Conservation (phyloP, 2,888 invertebrate species). For the Sminthurinus aureus region DNA sequence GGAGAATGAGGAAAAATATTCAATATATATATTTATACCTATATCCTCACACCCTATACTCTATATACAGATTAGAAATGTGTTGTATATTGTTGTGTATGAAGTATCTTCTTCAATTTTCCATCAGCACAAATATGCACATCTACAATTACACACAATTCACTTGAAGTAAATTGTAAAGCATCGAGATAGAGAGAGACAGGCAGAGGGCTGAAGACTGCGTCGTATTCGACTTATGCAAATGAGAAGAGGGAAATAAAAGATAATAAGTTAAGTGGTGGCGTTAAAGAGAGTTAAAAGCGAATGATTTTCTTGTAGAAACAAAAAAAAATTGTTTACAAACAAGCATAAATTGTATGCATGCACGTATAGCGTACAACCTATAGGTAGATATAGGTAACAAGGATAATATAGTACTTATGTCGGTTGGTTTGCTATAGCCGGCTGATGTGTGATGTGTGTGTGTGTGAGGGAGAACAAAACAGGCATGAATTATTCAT, state of each 20-base stretch:
- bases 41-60: no score
- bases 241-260: neutral
- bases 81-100: neutral
- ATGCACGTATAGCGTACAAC: neutral
- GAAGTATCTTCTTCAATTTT: neutral
- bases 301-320: constrained; percentile 1
- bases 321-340: constrained; percentile 33
- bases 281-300: constrained; percentile 19
- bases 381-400: neutral
- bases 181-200: neutral
- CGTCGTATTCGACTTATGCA: constrained; percentile 18
- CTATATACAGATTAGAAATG: no score
- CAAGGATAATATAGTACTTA: neutral
- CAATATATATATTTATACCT: no score
- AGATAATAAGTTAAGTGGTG: constrained; percentile 30
- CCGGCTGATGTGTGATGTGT: neutral
- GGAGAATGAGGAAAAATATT: neutral
- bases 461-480: neutral
- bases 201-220: neutral
- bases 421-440: neutral
- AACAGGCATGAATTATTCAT: constrained; percentile 27
- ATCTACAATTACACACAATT: neutral
- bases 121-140: neutral
- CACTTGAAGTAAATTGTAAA: neutral
- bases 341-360: constrained; percentile 33